These are phyloP conservation scores for Caerostris darwini DNA, from an alignment of 1,140 invertebrate genomes.

Conservation along the genomic window DNA sequence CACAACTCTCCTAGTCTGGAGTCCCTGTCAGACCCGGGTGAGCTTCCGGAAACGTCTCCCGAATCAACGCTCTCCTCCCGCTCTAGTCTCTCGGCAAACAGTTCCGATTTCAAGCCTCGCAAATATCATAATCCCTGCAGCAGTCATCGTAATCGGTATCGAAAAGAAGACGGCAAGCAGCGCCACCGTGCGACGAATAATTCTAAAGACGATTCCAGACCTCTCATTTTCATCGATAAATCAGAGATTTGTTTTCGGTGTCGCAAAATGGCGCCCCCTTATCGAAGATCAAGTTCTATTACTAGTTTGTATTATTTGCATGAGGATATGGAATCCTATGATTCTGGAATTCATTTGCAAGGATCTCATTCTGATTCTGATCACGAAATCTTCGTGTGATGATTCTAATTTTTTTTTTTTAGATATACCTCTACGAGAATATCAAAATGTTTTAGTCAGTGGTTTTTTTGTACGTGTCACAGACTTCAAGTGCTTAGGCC, in stretches of 20 bases:
- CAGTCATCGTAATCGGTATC: constrained; percentile 45
- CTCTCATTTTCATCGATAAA: constrained; percentile 70
- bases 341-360: constrained; percentile 77
- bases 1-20: constrained; percentile 72
- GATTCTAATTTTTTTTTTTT: not conserved
- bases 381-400: constrained; percentile 78
- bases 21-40: constrained; percentile 73
- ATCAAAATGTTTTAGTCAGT: not conserved
- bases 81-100: constrained; percentile 71
- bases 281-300: constrained; percentile 62
- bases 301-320: constrained; percentile 71
- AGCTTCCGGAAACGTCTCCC: constrained; percentile 61
- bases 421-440: constrained; percentile 3
- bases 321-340: constrained; percentile 77
- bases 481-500: no score
- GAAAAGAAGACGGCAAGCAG: constrained; percentile 6
- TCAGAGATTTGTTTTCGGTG: constrained; percentile 75
- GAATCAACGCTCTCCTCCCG: constrained; percentile 76
- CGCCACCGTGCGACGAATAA: not conserved
- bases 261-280: constrained; percentile 73
- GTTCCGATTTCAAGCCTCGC: constrained; percentile 38
- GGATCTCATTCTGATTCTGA: constrained; percentile 77
- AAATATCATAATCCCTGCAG: constrained; percentile 37
- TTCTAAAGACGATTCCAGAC: constrained; percentile 28
- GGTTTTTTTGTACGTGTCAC: not conserved